Evolutionary conservation across 2,888 invertebrate genomes (phyloP).

Genomic region (Macrophya alboannulata): DNA sequence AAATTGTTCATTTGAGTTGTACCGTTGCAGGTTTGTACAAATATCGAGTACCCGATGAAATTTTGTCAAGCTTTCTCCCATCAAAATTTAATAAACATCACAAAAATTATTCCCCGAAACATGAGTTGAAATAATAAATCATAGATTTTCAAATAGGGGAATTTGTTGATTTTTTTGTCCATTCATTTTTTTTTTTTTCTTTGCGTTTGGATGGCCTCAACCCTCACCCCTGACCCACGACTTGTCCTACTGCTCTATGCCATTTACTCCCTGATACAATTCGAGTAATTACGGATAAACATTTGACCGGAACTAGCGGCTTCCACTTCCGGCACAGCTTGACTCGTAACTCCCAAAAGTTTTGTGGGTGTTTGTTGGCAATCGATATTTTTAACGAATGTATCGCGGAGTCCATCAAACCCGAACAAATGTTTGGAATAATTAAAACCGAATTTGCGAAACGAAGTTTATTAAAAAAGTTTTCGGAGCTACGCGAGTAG

Average conservation of each 20-base stretch:
- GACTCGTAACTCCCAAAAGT: conserved; percentile 57
- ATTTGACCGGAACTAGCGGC: conserved; percentile 72
- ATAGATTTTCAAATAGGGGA: not conserved
- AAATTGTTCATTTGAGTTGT: conserved; percentile 24
- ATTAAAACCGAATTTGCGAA: conserved; percentile 24
- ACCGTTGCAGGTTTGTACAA: not conserved
- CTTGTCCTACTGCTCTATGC: conserved; percentile 22
- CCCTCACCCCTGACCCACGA: conserved; percentile 38
- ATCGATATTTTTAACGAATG: conserved; percentile 46
- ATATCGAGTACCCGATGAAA: not conserved
- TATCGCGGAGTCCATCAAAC: conserved; percentile 27
- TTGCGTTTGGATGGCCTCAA: not conserved
- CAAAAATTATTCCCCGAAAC: not conserved
- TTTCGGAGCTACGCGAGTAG: not conserved
- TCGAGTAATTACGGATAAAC: conserved; percentile 71
- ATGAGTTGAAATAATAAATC: not conserved
- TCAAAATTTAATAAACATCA: not conserved
- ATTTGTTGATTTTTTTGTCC: not conserved
- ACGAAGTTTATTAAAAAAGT: conserved; percentile 31
- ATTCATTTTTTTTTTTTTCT: not conserved
- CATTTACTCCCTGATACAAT: conserved; percentile 50
- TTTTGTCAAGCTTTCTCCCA: not conserved
- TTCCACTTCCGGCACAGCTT: conserved; percentile 71
- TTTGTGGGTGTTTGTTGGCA: not conserved
- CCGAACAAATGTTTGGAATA: conserved; percentile 5